Percentiles rank a stretch among this genome's conserved stretches.
Conservation (phyloP, 2,797 vertebrate species). For the Potorous gilbertii region DNA sequence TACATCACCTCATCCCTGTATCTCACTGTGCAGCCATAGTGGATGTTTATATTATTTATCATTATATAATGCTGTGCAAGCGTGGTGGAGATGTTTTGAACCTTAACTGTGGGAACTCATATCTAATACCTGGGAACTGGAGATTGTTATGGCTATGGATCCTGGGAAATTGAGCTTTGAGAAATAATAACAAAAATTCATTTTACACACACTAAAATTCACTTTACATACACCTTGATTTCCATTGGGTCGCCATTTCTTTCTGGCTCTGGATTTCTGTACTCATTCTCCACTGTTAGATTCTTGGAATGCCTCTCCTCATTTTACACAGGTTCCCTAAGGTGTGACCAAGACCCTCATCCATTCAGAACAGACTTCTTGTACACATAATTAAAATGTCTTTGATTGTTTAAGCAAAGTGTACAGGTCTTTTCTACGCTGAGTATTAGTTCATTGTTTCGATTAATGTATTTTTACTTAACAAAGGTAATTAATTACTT, state of each 20-base stretch:
- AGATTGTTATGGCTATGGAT: no score
- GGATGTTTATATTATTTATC: no score
- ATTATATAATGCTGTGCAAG: no score
- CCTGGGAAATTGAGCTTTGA: no score
- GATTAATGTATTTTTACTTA: background rate
- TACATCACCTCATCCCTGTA: no score
- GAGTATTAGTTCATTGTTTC: background rate
- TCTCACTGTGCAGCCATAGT: no score
- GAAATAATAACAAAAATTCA: no score
- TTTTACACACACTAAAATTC: no score
- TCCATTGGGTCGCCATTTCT: background rate
- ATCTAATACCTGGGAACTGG: no score
- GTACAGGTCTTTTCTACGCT: background rate
- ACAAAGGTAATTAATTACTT: background rate
- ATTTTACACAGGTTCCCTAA: background rate
- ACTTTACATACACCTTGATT: background rate
- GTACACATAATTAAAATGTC: background rate
- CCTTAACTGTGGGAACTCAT: no score
- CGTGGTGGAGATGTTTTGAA: no score
- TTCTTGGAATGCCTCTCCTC: background rate
- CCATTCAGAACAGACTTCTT: background rate
- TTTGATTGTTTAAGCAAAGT: background rate
- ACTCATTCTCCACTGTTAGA: background rate
- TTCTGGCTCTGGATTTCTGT: background rate
- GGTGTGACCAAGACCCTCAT: background rate